Evolutionary conservation across 1,140 invertebrate genomes (phyloP).

Genomic region (Micrasema minimum): DNA sequence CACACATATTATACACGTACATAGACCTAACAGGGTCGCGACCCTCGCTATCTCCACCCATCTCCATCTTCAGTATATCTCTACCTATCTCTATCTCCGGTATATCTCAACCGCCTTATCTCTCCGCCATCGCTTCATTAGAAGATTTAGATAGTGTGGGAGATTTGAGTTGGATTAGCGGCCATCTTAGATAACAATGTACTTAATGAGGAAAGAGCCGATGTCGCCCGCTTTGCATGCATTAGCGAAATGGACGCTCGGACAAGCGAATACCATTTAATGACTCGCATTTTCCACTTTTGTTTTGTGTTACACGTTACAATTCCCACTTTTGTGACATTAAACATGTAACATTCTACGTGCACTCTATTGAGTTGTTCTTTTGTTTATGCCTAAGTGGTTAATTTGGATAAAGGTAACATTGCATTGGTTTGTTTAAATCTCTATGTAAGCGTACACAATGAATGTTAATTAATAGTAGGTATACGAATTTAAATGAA

Average conservation of each 20-base stretch:
- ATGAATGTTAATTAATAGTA: too few relatives aligned
- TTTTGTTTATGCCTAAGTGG: neutral
- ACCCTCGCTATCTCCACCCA: too few relatives aligned
- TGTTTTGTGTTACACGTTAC: too few relatives aligned
- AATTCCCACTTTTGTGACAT: neutral
- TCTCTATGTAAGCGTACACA: too few relatives aligned
- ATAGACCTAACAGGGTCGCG: too few relatives aligned
- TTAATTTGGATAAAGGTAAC: too few relatives aligned
- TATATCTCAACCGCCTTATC: neutral
- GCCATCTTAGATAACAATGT: conserved; percentile 25
- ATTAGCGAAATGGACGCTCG: conserved; percentile 1
- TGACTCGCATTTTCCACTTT: neutral
- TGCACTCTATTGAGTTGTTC: conserved; percentile 14
- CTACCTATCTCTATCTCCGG: conserved; percentile 15
- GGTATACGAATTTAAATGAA: too few relatives aligned
- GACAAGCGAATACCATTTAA: conserved; percentile 18
- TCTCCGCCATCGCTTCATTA: conserved; percentile 39
- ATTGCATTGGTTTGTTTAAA: too few relatives aligned
- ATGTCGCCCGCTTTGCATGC: conserved; percentile 24
- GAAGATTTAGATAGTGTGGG: conserved; percentile 39
- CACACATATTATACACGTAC: too few relatives aligned
- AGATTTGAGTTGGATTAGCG: conserved; percentile 42
- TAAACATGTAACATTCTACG: neutral
- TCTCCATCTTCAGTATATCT: conserved; percentile 8
- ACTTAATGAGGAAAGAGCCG: conserved; percentile 27